Percentiles rank a stretch among this genome's conserved stretches.
Evolutionary conservation across 1,140 invertebrate genomes (phyloP).

Genomic region (Bombus sylvicola): DNA sequence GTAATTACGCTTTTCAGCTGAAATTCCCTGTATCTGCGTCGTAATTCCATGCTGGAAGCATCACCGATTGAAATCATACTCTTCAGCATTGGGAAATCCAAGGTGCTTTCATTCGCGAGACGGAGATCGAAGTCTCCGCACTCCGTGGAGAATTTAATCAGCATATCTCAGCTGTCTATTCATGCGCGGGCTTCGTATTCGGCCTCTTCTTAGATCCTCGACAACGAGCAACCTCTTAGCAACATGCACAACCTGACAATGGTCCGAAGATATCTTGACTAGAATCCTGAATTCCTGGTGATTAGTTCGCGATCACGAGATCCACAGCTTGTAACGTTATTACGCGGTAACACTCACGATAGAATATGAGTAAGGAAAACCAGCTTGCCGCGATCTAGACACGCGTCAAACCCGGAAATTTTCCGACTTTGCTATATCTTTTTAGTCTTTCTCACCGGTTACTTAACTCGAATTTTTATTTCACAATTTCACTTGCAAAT

Average conservation of each 20-base stretch:
- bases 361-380: too few relatives aligned
- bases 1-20: background rate
- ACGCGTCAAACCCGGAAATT: background rate
- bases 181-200: slow-evolving; percentile 42
- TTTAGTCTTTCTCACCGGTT: too few relatives aligned
- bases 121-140: slow-evolving; percentile 3
- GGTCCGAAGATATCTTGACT: too few relatives aligned
- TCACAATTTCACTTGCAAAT: too few relatives aligned
- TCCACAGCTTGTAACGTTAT: background rate
- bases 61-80: background rate
- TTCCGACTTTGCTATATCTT: too few relatives aligned
- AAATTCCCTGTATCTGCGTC: background rate
- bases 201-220: background rate
- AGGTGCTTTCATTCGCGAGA: background rate
- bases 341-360: background rate
- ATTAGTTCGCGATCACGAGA: background rate
- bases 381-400: background rate
- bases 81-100: background rate
- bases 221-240: slow-evolving; percentile 19
- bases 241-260: background rate
- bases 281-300: background rate
- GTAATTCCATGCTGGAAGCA: background rate
- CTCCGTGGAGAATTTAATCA: slow-evolving; percentile 69
- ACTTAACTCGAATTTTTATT: too few relatives aligned
- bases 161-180: slow-evolving; percentile 51